phyloP scores from a whole-genome alignment of 2,888 invertebrate genomes.

The Therioaphis trifolii region DNA sequence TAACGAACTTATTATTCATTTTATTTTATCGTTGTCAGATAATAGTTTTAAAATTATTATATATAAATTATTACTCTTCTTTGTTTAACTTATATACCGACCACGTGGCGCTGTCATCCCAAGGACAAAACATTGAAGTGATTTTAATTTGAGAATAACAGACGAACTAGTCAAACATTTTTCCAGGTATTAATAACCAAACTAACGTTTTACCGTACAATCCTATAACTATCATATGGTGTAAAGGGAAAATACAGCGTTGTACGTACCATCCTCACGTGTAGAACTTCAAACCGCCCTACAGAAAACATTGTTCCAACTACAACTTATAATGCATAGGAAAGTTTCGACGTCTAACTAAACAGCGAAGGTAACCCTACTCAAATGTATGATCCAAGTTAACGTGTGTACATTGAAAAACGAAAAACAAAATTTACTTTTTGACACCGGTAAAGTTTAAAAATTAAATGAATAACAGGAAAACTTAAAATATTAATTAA shows the following conservation, averaged over 20 bases:
- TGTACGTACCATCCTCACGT: neutral
- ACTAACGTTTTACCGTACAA: too few species aligned
- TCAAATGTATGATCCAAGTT: constrained; percentile 16
- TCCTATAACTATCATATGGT: too few species aligned
- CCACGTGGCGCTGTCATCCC: too few species aligned
- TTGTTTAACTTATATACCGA: too few species aligned
- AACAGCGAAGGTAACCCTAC: constrained; percentile 32
- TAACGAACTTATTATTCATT: too few species aligned
- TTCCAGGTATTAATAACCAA: too few species aligned
- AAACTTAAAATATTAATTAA: neutral
- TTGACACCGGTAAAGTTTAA: neutral
- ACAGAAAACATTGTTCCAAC: constrained; percentile 40
- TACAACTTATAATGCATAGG: constrained; percentile 31
- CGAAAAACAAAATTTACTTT: neutral
- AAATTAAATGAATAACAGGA: neutral
- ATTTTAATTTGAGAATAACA: too few species aligned
- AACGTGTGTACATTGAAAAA: neutral
- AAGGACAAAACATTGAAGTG: too few species aligned
- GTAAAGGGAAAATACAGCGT: neutral
- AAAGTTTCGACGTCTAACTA: constrained; percentile 52
- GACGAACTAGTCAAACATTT: too few species aligned
- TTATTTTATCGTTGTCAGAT: too few species aligned
- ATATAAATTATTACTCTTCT: too few species aligned
- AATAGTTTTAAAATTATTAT: too few species aligned
- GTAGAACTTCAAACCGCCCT: constrained; percentile 21